A percentile compares a stretch with the other conserved stretches of the same genome.
phyloP scores from a whole-genome alignment of 2,797 vertebrate genomes.

The Columba guinea region DNA sequence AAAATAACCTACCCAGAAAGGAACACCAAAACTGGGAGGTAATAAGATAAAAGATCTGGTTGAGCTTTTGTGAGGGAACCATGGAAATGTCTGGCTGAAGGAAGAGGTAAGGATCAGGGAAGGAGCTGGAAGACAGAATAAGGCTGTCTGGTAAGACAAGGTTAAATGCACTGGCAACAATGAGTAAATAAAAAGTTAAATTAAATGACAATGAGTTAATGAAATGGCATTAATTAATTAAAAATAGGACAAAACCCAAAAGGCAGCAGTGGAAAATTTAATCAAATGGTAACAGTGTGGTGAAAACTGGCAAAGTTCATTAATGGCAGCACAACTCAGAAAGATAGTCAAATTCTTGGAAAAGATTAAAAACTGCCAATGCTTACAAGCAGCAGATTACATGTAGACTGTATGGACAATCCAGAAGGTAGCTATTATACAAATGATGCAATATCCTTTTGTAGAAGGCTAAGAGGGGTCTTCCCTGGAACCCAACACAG shows the following conservation, averaged over 20 bases:
- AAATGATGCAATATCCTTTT: neutral
- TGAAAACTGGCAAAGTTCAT: constrained; percentile 47
- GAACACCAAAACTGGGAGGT: accelerated
- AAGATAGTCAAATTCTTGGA: constrained; percentile 5
- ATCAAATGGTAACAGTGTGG: constrained; percentile 42
- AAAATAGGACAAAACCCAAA: constrained; percentile 32
- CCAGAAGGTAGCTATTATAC: neutral
- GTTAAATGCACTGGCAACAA: constrained; percentile 3
- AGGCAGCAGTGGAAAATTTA: constrained; percentile 1
- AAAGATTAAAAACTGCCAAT: constrained; percentile 32
- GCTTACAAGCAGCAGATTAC: constrained; percentile 5
- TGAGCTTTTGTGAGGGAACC: neutral
- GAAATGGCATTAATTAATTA: constrained; percentile 35
- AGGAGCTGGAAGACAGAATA: neutral
- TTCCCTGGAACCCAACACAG: neutral
- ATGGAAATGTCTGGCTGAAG: neutral
- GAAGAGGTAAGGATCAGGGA: neutral
- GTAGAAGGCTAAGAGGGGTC: neutral
- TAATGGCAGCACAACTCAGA: constrained; percentile 20
- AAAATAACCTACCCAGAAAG: neutral
- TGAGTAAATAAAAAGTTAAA: constrained; percentile 35
- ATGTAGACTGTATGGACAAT: neutral
- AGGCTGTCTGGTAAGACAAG: neutral
- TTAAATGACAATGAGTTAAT: constrained; percentile 36
- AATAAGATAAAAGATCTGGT: neutral